phyloP scores from a whole-genome alignment of 1,140 invertebrate species.

The Cyrtorhinus lividipennis region DNA sequence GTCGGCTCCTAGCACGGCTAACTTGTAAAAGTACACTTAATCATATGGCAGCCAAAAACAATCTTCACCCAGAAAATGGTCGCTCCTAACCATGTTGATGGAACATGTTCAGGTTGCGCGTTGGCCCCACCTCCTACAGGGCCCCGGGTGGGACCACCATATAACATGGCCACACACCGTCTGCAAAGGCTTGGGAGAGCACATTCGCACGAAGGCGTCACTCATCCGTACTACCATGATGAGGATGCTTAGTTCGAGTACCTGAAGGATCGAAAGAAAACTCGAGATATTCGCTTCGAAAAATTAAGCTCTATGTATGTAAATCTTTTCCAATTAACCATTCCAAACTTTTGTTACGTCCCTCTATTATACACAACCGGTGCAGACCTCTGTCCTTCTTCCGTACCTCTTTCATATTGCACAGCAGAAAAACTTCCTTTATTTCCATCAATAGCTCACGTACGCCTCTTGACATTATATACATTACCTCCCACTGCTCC shows the following conservation, averaged over 20 bases:
- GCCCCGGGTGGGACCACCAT: constrained; percentile 41
- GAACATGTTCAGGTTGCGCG: constrained; percentile 16
- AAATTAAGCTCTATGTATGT: background rate
- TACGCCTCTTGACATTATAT: background rate
- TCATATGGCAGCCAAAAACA: too few species aligned
- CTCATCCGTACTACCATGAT: constrained; percentile 56
- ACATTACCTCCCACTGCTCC: background rate
- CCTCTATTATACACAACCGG: background rate
- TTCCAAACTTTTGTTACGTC: too few species aligned
- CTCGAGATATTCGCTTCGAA: background rate
- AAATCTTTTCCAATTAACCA: background rate
- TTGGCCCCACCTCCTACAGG: constrained; percentile 20
- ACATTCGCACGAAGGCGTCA: constrained; percentile 73
- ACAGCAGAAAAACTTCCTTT: background rate
- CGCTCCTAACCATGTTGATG: too few species aligned
- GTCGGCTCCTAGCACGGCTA: too few species aligned
- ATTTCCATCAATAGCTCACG: background rate
- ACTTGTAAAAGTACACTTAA: too few species aligned
- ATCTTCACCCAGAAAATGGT: too few species aligned
- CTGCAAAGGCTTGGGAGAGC: constrained; percentile 61
- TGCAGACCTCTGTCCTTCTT: background rate
- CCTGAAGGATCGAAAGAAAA: background rate
- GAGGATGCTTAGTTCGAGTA: constrained; percentile 13
- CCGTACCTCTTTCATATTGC: background rate
- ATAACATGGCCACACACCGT: constrained; percentile 57